Conservation (phyloP, 2,113 vertebrate species). For the Anser brachyrhynchus region DNA sequence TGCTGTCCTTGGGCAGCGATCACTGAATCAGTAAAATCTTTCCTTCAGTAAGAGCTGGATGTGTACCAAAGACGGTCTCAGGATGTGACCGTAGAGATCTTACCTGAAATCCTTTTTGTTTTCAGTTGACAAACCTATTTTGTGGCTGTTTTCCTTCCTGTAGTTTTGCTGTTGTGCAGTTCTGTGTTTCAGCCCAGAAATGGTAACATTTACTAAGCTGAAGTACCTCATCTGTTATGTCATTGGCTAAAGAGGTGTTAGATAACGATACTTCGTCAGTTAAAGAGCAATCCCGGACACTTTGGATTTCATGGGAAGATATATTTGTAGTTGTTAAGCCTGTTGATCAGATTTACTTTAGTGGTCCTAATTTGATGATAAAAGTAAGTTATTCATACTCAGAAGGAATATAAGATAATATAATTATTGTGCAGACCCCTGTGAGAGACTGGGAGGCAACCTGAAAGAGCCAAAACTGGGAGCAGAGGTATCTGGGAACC, state of each 20-base stretch:
- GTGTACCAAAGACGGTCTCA: not conserved
- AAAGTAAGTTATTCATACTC: not conserved
- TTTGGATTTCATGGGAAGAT: not conserved
- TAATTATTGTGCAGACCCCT: not conserved
- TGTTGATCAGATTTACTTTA: not conserved
- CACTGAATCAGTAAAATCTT: not conserved
- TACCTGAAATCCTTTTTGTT: not conserved
- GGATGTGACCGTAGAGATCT: not conserved
- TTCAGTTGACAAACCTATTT: not conserved
- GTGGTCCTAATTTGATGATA: not conserved
- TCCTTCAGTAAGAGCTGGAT: not conserved
- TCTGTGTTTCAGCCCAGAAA: constrained; percentile 15
- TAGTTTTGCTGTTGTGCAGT: not conserved
- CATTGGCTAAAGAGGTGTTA: not conserved
- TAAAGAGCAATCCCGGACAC: not conserved
- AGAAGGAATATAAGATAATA: not conserved
- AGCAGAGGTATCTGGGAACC: constrained; percentile 17
- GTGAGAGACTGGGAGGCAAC: not conserved
- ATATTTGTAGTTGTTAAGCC: not conserved
- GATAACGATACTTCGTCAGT: not conserved
- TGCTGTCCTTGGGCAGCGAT: not conserved
- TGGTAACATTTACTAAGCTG: not conserved
- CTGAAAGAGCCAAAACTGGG: not conserved
- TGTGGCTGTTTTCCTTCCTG: not conserved
- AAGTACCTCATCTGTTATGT: constrained; percentile 22